These are phyloP conservation scores for Pangasius macronema DNA, from an alignment of 2,797 vertebrate genomes.

Conservation along the genomic window DNA sequence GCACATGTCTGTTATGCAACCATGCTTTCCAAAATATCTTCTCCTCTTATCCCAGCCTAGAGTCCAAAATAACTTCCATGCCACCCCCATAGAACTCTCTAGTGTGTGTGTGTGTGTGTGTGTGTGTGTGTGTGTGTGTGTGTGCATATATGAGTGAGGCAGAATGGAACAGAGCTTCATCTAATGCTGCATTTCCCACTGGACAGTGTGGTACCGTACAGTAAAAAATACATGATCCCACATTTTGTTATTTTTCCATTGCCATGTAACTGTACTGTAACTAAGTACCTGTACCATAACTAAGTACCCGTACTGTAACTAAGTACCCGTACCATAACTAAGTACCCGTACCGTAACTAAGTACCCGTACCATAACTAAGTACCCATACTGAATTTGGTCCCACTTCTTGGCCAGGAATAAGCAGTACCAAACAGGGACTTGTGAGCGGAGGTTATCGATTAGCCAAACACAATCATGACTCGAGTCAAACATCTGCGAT, in stretches of 20 bases:
- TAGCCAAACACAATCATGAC: neutral
- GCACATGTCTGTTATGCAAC: slow-evolving; percentile 7
- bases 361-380: neutral
- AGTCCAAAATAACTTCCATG: slow-evolving; percentile 35
- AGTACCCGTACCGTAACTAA: neutral
- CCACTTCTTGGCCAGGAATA: neutral
- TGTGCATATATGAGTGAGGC: neutral
- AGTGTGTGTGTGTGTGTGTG: slow-evolving; percentile 20
- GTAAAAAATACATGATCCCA: neutral
- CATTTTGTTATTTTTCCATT: too few species aligned
- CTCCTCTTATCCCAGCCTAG: slow-evolving; percentile 16
- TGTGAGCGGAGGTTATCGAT: neutral
- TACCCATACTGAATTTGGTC: neutral
- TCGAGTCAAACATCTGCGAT: neutral
- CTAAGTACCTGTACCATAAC: too few species aligned
- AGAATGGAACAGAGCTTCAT: neutral
- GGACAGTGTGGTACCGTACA: neutral
- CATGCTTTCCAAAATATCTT: slow-evolving; percentile 33
- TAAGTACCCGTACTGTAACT: neutral
- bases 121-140: neutral
- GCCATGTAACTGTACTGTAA: too few species aligned
- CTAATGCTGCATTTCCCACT: neutral
- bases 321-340: neutral
- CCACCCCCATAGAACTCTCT: slow-evolving; percentile 21
- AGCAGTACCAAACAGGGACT: neutral